Evolutionary conservation across 2,888 invertebrate genomes (phyloP).

Genomic region (Galerucella nymphaeae): DNA sequence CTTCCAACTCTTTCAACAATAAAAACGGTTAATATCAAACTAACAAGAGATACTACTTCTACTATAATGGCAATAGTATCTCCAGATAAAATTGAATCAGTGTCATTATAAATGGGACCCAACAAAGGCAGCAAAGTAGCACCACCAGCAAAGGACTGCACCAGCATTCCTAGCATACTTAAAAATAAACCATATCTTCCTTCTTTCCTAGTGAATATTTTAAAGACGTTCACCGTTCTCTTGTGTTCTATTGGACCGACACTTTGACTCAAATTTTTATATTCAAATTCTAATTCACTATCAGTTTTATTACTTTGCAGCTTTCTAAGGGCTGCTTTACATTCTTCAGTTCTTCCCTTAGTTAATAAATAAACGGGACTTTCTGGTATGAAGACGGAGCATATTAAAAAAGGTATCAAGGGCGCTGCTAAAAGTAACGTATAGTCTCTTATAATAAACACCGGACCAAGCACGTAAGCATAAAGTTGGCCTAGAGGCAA

Average conservation of each 20-base stretch:
- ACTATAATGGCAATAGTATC: slow-evolving; percentile 8
- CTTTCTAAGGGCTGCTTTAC: not conserved
- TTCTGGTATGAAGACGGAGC: not conserved
- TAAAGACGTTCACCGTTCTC: not conserved
- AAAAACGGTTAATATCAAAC: not conserved
- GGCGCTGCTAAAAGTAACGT: slow-evolving; percentile 4
- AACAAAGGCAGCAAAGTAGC: not conserved
- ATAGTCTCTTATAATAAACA: not conserved
- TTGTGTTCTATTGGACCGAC: not conserved
- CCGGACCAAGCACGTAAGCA: slow-evolving; percentile 1
- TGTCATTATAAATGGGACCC: slow-evolving; percentile 11
- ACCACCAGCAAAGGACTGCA: not conserved
- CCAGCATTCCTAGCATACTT: not conserved
- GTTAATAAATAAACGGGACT: slow-evolving; percentile 5
- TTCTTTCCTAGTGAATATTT: not conserved
- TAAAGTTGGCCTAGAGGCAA: slow-evolving; percentile 6
- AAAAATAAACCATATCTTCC: slow-evolving; percentile 10
- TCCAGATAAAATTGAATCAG: slow-evolving; percentile 1
- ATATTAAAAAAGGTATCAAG: not conserved
- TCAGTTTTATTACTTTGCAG: slow-evolving; percentile 11
- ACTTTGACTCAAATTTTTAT: not conserved
- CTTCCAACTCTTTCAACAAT: slow-evolving; percentile 10
- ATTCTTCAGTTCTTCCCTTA: not conserved
- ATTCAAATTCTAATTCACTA: not conserved
- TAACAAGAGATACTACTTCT: not conserved